Conservation (phyloP, 2,888 invertebrate species). For the Acanthosepion lycidas region DNA sequence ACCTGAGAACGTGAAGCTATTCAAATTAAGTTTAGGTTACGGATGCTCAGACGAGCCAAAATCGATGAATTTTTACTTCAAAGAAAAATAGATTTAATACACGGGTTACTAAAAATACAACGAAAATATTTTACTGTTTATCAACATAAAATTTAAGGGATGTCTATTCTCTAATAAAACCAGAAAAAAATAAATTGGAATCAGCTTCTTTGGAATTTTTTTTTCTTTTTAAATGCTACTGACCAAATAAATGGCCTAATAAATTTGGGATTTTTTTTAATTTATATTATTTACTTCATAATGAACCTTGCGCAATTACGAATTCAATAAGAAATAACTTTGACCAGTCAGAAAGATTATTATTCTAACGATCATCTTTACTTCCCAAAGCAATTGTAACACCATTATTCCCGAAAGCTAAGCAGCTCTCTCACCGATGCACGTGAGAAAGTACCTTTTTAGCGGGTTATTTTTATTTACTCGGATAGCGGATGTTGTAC, state of each 20-base stretch:
- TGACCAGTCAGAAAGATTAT: background rate
- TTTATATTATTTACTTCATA: background rate
- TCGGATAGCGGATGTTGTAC: background rate
- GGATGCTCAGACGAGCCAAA: background rate
- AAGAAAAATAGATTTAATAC: too few species aligned
- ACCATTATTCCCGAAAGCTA: background rate
- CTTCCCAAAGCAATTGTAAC: background rate
- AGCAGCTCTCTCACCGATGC: background rate
- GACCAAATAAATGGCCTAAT: too few species aligned
- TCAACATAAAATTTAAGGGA: background rate
- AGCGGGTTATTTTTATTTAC: background rate
- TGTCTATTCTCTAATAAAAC: too few species aligned
- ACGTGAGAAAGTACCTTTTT: background rate
- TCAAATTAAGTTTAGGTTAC: background rate
- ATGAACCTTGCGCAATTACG: background rate
- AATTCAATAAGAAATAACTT: background rate
- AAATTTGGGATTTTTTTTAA: too few species aligned
- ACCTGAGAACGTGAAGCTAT: too few species aligned
- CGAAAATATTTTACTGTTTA: background rate
- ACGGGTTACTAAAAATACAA: background rate
- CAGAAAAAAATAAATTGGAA: too few species aligned
- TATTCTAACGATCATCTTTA: background rate
- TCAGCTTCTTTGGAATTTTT: too few species aligned
- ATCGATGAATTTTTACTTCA: background rate
- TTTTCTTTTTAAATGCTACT: too few species aligned